Conservation (phyloP, 2,113 vertebrate species). For the Cavia porcellus region DNA sequence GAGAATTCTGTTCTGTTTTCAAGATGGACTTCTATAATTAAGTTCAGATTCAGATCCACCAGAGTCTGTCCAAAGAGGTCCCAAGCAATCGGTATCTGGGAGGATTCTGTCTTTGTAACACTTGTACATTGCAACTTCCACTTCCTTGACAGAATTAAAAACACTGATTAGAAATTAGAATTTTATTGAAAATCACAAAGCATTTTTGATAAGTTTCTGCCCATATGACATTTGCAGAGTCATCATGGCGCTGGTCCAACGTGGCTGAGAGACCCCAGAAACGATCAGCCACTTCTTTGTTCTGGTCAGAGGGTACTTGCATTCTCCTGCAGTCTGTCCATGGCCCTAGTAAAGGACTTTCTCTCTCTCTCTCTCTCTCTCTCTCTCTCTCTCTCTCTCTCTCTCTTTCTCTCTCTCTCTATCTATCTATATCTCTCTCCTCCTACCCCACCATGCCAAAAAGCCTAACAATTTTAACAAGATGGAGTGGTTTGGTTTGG, state of each 20-base stretch:
- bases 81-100: neutral
- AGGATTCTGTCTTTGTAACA: neutral
- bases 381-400: too few species aligned
- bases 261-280: too few species aligned
- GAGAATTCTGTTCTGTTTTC: neutral
- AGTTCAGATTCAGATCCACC: neutral
- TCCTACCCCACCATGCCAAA: too few species aligned
- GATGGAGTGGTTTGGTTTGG: neutral
- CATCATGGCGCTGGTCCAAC: too few species aligned
- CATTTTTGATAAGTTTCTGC: neutral
- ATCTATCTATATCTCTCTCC: too few species aligned
- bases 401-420: too few species aligned
- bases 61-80: neutral
- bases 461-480: neutral
- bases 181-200: slow-evolving; percentile 36
- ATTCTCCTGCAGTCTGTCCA: too few species aligned
- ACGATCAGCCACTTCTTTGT: too few species aligned
- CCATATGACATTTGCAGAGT: too few species aligned
- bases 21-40: neutral
- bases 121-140: neutral
- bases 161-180: neutral
- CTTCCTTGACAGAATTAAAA: neutral
- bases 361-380: too few species aligned
- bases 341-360: too few species aligned
- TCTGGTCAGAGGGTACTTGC: too few species aligned